Evolutionary conservation across 2,888 invertebrate genomes (phyloP), one percentile per base, ranked within the genome.

Genomic region (Noctua comes): DNA sequence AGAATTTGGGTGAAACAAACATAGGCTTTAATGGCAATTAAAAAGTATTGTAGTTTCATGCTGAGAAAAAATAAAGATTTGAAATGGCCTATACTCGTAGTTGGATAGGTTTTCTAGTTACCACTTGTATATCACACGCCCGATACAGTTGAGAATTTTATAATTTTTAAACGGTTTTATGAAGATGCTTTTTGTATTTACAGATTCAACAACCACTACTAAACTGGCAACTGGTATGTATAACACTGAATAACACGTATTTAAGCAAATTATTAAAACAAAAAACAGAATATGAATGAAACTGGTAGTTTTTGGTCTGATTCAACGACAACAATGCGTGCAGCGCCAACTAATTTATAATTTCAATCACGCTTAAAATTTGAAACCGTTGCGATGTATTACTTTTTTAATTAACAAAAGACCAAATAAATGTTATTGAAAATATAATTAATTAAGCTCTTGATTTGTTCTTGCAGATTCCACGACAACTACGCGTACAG

Each of bases 391-490:
- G 43, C 36, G 24, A n/a, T 54, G 6, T 36, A 31, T 70, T 65
- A 31, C 10, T 59, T 59, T 2, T 59, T 6, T 18, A 8, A 59
- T 46, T 31, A 46, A 31, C 24, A 24, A 46, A 65, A 68, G 31
- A n/a, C 0, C 4, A 40, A 40, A 43, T 43, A 40, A 51, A 43
- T 43, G 11, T 43, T 16, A 73, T 24, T 73, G 5, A 21, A 18
- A 57, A 46, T 2, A n/a, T 6, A 21, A 59, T 36, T 75, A 6
- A 75, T 66, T n/a, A n/a, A 48, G 21, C 11, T 27, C 54, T 43
- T 74, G 24, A 24, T 75, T 36, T 79, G 6, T 64, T 16, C 1
- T 83, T 77, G 8, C 70, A 83, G 68, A 18, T 27, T 77, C 84
- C 16, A 62, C 69, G 21, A 78, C 59, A 21, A 73, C 84, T 21